phyloP scores from a whole-genome alignment of 2,797 vertebrate species.

The Cyprinodon diabolis region DNA sequence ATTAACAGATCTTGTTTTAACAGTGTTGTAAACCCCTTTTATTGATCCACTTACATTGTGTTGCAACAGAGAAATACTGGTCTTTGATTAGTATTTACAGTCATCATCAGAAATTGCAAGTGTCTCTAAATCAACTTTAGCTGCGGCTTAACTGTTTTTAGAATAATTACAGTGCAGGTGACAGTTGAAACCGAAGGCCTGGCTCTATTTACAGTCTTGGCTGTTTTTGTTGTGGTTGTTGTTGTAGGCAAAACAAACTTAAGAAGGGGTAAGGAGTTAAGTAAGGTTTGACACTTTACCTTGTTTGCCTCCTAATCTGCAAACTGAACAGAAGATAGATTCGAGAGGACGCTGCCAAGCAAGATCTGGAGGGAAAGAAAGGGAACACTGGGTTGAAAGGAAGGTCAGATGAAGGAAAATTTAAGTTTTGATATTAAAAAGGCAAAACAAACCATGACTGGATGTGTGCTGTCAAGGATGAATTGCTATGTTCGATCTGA shows the following conservation, averaged over 20 bases:
- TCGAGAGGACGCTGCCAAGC: slow-evolving; percentile 38
- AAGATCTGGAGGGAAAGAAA: slow-evolving; percentile 42
- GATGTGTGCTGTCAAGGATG: slow-evolving; percentile 40
- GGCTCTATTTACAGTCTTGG: slow-evolving; percentile 47
- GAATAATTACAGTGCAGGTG: slow-evolving; percentile 18
- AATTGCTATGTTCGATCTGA: slow-evolving; percentile 32
- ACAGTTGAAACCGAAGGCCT: slow-evolving; percentile 43
- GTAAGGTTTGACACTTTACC: slow-evolving; percentile 63
- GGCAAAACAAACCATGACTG: slow-evolving; percentile 39
- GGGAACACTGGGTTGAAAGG: slow-evolving; percentile 16
- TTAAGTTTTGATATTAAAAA: slow-evolving; percentile 13
- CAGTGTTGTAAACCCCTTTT: too few species aligned
- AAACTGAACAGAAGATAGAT: slow-evolving; percentile 61
- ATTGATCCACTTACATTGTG: too few species aligned
- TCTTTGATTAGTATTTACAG: not conserved
- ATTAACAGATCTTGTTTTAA: too few species aligned
- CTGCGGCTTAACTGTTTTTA: not conserved
- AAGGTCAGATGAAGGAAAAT: slow-evolving; percentile 20
- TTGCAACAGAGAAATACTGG: not conserved
- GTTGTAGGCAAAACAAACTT: slow-evolving; percentile 48
- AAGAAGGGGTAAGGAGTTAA: slow-evolving; percentile 55
- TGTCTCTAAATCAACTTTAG: slow-evolving; percentile 3
- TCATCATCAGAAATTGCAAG: not conserved
- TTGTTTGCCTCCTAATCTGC: slow-evolving; percentile 63
- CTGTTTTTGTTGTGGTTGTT: slow-evolving; percentile 54